Conservation (phyloP, 2,888 invertebrate species). For the Hofmannophila pseudospretella region DNA sequence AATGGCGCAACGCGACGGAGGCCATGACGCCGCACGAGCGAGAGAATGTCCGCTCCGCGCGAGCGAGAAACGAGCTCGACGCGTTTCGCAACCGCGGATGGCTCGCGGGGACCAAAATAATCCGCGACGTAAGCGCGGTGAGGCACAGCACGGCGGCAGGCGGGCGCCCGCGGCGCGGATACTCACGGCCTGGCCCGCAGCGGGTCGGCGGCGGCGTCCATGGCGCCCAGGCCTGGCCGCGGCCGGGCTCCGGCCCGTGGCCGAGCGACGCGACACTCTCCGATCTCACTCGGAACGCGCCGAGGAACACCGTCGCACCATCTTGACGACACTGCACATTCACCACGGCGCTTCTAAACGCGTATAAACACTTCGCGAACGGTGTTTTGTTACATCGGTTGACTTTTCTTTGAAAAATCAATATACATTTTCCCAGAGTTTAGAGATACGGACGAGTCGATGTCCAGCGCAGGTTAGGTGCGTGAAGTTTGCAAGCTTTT, state of each 20-base stretch:
- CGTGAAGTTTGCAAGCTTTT: slow-evolving; percentile 80
- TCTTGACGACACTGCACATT: slow-evolving; percentile 73
- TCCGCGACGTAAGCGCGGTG: slow-evolving; percentile 53
- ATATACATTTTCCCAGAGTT: slow-evolving; percentile 79
- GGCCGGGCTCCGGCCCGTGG: slow-evolving; percentile 72
- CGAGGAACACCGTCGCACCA: slow-evolving; percentile 72
- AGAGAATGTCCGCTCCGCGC: slow-evolving; percentile 72
- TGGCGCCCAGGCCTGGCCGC: slow-evolving; percentile 70
- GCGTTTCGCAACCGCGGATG: slow-evolving; percentile 72
- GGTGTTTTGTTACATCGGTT: slow-evolving; percentile 78
- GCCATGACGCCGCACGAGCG: slow-evolving; percentile 71
- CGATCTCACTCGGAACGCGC: slow-evolving; percentile 72
- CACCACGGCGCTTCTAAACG: slow-evolving; percentile 65
- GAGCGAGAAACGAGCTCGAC: slow-evolving; percentile 60
- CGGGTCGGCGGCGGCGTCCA: slow-evolving; percentile 71
- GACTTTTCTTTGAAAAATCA: slow-evolving; percentile 80
- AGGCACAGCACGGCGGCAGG: slow-evolving; percentile 26
- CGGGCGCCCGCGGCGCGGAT: slow-evolving; percentile 32
- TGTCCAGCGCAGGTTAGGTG: slow-evolving; percentile 79
- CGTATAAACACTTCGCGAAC: slow-evolving; percentile 76
- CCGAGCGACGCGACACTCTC: slow-evolving; percentile 73
- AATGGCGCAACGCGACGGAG: slow-evolving; percentile 73
- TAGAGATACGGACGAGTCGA: slow-evolving; percentile 77
- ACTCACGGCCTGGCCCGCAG: slow-evolving; percentile 76
- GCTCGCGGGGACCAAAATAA: slow-evolving; percentile 67